Conservation (phyloP, 2,888 invertebrate species). For the Cabera pusaria region DNA sequence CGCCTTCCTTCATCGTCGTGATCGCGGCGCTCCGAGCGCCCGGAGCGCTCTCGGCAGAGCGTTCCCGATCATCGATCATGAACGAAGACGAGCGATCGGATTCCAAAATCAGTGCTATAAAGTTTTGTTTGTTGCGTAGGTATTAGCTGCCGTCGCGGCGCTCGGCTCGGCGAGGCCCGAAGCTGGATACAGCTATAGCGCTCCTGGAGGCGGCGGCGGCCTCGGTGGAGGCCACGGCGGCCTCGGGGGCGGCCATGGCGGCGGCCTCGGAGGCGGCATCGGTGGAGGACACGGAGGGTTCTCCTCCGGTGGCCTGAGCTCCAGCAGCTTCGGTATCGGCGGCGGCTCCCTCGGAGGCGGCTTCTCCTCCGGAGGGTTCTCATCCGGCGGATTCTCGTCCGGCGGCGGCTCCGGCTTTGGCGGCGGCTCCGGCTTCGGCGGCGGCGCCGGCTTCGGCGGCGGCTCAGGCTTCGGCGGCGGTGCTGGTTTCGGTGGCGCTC, state of each 20-base stretch:
- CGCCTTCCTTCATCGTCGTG: slow-evolving; percentile 50
- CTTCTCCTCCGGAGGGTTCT: slow-evolving; percentile 47
- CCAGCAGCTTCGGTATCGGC: slow-evolving; percentile 63
- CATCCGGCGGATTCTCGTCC: slow-evolving; percentile 53
- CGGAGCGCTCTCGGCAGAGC: too few species aligned
- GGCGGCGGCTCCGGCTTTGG: slow-evolving; percentile 50
- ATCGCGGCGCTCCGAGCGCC: slow-evolving; percentile 9
- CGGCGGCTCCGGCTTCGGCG: slow-evolving; percentile 55
- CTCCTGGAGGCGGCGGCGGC: slow-evolving; percentile 69
- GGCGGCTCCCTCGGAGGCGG: slow-evolving; percentile 49
- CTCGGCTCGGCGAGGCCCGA: slow-evolving; percentile 84
- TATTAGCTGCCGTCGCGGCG: slow-evolving; percentile 81
- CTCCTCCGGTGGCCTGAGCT: slow-evolving; percentile 59
- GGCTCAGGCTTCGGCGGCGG: slow-evolving; percentile 60
- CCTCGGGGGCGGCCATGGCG: slow-evolving; percentile 53
- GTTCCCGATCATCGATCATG: slow-evolving; percentile 32
- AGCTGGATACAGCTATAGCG: slow-evolving; percentile 84
- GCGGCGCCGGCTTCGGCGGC: slow-evolving; percentile 54
- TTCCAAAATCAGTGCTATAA: slow-evolving; percentile 41
- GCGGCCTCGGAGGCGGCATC: slow-evolving; percentile 44
- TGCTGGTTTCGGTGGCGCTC: slow-evolving; percentile 69
- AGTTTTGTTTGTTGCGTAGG: slow-evolving; percentile 53
- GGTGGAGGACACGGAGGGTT: slow-evolving; percentile 53
- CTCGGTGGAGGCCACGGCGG: slow-evolving; percentile 51
- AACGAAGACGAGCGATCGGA: slow-evolving; percentile 41